Percentiles rank a stretch among this genome's conserved stretches.
These are phyloP conservation scores for Leptarthrus brevirostris DNA, from an alignment of 2,888 invertebrate genomes.

Conservation along the genomic window DNA sequence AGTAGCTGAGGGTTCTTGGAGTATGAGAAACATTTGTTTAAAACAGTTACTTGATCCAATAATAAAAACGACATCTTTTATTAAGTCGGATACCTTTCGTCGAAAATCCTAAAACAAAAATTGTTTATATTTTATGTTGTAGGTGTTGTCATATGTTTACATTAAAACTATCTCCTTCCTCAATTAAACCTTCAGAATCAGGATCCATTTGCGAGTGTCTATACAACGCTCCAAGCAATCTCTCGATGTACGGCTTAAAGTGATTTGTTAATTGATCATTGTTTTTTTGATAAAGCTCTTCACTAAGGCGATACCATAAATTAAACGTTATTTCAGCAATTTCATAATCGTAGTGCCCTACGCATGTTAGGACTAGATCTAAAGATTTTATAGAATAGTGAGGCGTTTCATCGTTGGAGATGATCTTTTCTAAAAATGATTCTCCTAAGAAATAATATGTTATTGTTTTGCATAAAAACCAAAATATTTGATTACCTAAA, in stretches of 20 bases:
- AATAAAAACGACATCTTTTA: conserved; percentile 97
- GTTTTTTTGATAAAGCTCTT: conserved; percentile 90
- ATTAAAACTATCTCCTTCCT: conserved; percentile 85
- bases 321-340: conserved; percentile 94
- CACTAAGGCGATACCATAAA: conserved; percentile 96
- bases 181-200: conserved; percentile 88
- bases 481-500: conserved; percentile 66
- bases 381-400: conserved; percentile 86
- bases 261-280: conserved; percentile 81
- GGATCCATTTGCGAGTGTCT: conserved; percentile 96
- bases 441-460: conserved; percentile 73
- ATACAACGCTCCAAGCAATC: conserved; percentile 89
- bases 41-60: conserved; percentile 94
- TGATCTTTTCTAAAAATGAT: conserved; percentile 86
- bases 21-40: conserved; percentile 85
- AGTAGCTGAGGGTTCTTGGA: conserved; percentile 77
- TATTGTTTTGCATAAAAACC: no score
- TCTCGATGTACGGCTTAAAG: conserved; percentile 91
- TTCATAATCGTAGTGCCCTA: conserved; percentile 98
- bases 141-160: no score
- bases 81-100: conserved; percentile 87
- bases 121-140: no score
- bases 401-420: conserved; percentile 72
- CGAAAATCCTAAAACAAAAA: conserved; percentile 75
- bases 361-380: conserved; percentile 90